Evolutionary conservation across 2,888 invertebrate genomes (phyloP).

Genomic region (Amphipyra berbera): DNA sequence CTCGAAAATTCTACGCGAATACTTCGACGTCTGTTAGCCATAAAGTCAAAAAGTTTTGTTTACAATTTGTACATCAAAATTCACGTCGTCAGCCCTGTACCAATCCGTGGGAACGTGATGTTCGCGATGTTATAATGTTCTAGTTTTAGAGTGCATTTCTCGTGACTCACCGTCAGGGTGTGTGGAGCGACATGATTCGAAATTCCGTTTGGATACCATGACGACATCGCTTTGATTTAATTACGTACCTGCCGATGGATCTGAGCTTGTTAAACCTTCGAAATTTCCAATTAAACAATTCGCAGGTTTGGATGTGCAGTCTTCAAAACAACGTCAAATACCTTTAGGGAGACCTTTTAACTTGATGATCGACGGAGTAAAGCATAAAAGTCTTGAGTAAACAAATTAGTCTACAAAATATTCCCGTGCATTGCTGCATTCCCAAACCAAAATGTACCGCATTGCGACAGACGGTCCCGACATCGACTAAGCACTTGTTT

Average conservation of each 20-base stretch:
- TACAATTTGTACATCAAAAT: constrained; percentile 41
- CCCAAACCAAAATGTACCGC: constrained; percentile 43
- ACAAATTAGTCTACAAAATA: constrained; percentile 14
- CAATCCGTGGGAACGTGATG: constrained; percentile 63
- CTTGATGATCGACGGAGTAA: neutral
- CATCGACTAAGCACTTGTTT: constrained; percentile 23
- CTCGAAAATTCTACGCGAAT: constrained; percentile 27
- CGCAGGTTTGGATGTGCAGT: neutral
- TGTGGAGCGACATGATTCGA: constrained; percentile 50
- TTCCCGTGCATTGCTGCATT: constrained; percentile 35
- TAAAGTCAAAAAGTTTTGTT: constrained; percentile 31
- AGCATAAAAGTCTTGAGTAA: neutral
- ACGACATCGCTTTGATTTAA: constrained; percentile 54
- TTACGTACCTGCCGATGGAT: constrained; percentile 50
- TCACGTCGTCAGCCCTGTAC: constrained; percentile 52
- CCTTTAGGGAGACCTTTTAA: too few relatives aligned
- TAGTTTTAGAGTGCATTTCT: constrained; percentile 68
- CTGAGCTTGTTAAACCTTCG: constrained; percentile 37
- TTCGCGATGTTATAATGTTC: constrained; percentile 61
- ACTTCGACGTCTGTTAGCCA: constrained; percentile 10
- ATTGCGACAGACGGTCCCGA: constrained; percentile 52
- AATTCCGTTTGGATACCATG: constrained; percentile 56
- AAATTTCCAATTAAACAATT: constrained; percentile 19
- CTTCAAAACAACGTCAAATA: neutral
- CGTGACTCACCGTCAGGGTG: constrained; percentile 61